Base-by-base conservation (phyloP, 2,113 vertebrate genomes). In the Mellivora capensis region DNA sequence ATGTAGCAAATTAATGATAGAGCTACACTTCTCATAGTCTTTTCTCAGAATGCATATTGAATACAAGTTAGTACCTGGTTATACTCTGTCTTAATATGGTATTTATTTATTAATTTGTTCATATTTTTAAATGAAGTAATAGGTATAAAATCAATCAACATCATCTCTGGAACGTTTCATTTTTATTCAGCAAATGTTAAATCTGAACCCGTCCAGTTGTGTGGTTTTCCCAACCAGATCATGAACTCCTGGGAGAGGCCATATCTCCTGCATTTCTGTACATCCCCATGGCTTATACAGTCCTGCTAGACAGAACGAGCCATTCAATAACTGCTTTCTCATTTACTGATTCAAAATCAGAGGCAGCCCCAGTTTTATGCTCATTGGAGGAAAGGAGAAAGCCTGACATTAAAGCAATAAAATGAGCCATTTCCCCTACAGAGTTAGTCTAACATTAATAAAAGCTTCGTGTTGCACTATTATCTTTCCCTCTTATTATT, bases 391-490 rank as follows among this genome's bases (percentile, higher is more conserved):
- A 90, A 93, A 91, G 54, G 76, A 69, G 71, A 96, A 93, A 95
- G 42, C 18, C 12, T 96, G 93, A 61, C 81, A 77, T 94, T 93
- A 94, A 94, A 95, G 80, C 57, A 77, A 96, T 96, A 95, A 96
- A 98, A 88, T 2, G 71, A 96, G 81, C 49, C 67, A 91, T 97
- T 97, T 95, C 59, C 93, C 90, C 80, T 74, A 49, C 81, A 61
- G 95, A 96, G 90, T 96, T 86, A 97, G 84, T 80, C 95, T 97
- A 95, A 96, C 96, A 95, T 92, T 86, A 97, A 94, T 97, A 97
- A 97, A 97, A 93, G 71, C 82, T 94, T 90, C 92, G 57, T 91
- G 94, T 90, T 83, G 34, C 77, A 88, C 91, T 92, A 64, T 80
- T 87, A 95, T 90, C 61, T 31, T 72, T 64, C 95, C 67, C 84